Percentiles rank a stretch among this genome's conserved stretches.
Conservation (phyloP, 2,113 vertebrate species). For the Meleagris gallopavo region DNA sequence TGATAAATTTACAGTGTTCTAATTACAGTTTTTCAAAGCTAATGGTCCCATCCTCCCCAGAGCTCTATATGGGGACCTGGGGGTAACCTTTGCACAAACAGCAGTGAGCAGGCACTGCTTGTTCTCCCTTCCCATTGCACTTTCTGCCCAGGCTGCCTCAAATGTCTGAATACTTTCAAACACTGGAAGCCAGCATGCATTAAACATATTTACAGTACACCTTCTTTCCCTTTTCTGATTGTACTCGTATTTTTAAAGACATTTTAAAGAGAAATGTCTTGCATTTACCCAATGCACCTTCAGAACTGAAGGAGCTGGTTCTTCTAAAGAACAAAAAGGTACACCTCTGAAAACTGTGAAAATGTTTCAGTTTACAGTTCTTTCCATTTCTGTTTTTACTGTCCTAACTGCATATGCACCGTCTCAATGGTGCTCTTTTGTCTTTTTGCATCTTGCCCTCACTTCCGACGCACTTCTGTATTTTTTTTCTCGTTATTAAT, state of each 20-base stretch:
- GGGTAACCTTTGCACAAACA: background rate
- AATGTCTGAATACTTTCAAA: background rate
- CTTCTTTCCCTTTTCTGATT: background rate
- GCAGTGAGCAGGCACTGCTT: background rate
- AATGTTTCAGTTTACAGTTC: background rate
- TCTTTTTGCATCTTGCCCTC: constrained; percentile 20
- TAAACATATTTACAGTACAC: background rate
- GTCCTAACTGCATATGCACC: background rate
- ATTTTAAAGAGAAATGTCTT: background rate
- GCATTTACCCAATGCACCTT: background rate
- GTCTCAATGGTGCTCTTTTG: background rate
- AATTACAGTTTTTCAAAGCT: background rate
- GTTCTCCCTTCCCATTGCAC: background rate
- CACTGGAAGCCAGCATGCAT: background rate
- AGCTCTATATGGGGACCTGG: background rate
- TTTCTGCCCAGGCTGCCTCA: background rate
- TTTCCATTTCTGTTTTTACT: constrained; percentile 9
- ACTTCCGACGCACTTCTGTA: background rate
- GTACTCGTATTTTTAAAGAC: background rate
- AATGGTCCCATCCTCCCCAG: background rate
- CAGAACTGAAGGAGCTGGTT: background rate
- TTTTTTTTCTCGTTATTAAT: background rate
- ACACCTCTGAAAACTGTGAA: background rate
- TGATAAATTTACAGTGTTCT: background rate
- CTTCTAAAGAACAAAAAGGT: background rate